These are phyloP conservation scores for Lysiphlebus fabarum DNA, from an alignment of 1,140 invertebrate species.

Conservation along the genomic window DNA sequence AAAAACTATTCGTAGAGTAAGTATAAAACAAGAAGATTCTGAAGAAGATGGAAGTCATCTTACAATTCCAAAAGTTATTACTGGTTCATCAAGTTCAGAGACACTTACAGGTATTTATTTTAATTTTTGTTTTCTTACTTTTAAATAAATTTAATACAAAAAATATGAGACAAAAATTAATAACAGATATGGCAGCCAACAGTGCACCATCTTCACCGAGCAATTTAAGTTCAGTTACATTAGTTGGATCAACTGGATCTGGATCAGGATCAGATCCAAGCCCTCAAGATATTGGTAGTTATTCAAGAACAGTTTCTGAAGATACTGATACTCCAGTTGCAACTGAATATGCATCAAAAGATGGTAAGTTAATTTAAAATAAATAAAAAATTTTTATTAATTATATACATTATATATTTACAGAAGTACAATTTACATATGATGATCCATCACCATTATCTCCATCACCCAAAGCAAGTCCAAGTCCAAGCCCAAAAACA, in stretches of 20 bases:
- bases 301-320: conserved; percentile 40
- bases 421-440: conserved; percentile 40
- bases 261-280: conserved; percentile 55
- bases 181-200: conserved; percentile 47
- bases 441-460: conserved; percentile 30
- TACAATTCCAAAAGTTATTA: conserved; percentile 66
- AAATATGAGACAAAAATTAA: conserved; percentile 26
- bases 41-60: conserved; percentile 60
- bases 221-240: conserved; percentile 68
- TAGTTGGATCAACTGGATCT: conserved; percentile 62
- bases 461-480: conserved; percentile 21
- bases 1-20: conserved; percentile 46
- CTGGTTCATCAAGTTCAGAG: conserved; percentile 70
- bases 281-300: conserved; percentile 37
- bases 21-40: conserved; percentile 42
- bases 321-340: conserved; percentile 36
- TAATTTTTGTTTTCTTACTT: conserved; percentile 1
- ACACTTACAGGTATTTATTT: conserved; percentile 64
- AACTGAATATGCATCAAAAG: conserved; percentile 2
- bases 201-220: conserved; percentile 69
- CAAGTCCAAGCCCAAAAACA: conserved; percentile 6
- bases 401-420: conserved; percentile 17
- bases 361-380: conserved; percentile 5
- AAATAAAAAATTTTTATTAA: neutral
- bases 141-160: neutral